phyloP scores from a whole-genome alignment of 2,797 vertebrate species.

The Loriculus beryllinus region DNA sequence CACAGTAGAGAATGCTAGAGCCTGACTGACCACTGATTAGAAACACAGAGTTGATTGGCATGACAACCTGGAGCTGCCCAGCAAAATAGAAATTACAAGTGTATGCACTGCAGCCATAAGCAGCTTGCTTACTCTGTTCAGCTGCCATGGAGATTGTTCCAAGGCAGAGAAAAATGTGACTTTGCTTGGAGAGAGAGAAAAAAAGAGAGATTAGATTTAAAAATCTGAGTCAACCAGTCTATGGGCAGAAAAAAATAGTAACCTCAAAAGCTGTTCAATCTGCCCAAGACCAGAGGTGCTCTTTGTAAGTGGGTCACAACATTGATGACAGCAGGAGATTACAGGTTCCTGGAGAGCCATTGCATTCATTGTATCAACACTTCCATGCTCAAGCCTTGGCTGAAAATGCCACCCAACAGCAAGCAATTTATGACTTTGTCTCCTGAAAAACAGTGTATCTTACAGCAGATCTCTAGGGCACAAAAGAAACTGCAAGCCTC shows the following conservation, averaged over 20 bases:
- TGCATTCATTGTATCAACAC: neutral
- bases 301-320: neutral
- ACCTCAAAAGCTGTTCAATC: neutral
- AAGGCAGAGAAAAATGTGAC: neutral
- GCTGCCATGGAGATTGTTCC: neutral
- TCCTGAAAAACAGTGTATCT: neutral
- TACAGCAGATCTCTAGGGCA: neutral
- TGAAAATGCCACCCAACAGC: neutral
- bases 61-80: neutral
- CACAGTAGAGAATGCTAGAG: neutral
- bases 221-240: neutral
- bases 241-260: neutral
- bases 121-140: neutral
- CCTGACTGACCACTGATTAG: neutral
- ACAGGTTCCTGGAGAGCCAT: neutral
- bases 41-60: neutral
- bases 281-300: neutral
- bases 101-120: neutral
- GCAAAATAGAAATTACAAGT: neutral
- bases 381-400: rapidly evolving
- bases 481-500: neutral
- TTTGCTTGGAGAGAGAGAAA: neutral
- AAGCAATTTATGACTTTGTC: neutral
- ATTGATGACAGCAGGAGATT: neutral
- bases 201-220: neutral